A percentile compares a stretch with the other conserved stretches of the same genome.
Conservation (phyloP, 2,888 invertebrate species). For the Trachelus troglodyta region DNA sequence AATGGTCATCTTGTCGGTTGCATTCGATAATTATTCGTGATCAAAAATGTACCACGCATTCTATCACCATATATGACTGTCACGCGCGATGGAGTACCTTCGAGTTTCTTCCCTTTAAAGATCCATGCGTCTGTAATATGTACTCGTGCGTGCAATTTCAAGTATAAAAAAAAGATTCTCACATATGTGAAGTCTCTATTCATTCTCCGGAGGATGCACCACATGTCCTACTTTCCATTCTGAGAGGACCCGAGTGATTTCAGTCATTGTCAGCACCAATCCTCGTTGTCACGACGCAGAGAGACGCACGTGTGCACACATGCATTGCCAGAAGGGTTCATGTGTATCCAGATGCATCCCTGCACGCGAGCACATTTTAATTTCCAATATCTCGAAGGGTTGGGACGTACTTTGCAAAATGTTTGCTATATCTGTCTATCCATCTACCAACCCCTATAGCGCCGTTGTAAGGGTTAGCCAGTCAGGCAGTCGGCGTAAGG, state of each 20-base stretch:
- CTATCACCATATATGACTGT: background rate
- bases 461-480: background rate
- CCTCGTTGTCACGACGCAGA: background rate
- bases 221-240: background rate
- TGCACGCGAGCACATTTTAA: slow-evolving; percentile 18
- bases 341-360: background rate
- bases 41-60: background rate
- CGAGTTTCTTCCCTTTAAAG: background rate
- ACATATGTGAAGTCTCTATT: background rate
- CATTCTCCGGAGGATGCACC: background rate
- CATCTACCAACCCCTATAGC: background rate
- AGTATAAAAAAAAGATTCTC: background rate
- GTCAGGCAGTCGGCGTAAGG: background rate
- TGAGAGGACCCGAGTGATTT: background rate
- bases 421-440: background rate
- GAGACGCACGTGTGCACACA: background rate
- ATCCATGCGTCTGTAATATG: background rate
- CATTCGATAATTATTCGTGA: background rate
- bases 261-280: background rate
- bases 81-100: background rate
- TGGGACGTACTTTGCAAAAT: background rate
- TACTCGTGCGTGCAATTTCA: background rate
- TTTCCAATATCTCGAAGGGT: slow-evolving; percentile 20
- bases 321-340: background rate
- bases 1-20: background rate